Evolutionary conservation across 2,797 vertebrate genomes (phyloP), one percentile per base, ranked within the genome.

Genomic region (Molossus alvarezi): DNA sequence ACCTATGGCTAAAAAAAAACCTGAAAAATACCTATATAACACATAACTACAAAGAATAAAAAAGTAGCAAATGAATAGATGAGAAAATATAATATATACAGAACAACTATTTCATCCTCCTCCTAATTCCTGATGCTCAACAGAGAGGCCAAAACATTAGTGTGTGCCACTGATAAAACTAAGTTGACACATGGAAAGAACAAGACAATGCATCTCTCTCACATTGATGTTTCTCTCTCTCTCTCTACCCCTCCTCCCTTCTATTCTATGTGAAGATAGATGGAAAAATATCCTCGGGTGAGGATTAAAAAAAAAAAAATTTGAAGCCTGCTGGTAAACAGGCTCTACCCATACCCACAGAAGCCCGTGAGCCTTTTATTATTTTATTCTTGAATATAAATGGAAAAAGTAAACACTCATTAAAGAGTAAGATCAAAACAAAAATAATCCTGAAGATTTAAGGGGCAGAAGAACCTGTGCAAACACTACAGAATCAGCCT

Each of bases 381-480:
- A 71, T 88, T 82, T 86, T 53, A 81, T 79, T 95, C 29, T 77
- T 87, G 37, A 96, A 81, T 88, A 75, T 64, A 27, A 73, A 81
- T 55, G 13, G 6, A 60, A 91, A 77, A 21, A 33, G 67, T 69
- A 48, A 88, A 7, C 33, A 84, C 76, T 2, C 11, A 95, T 58
- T 88, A 69, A 89, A 82, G 27, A 75, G 21, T n/a, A 75, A 48
- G n/a, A 75, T 83, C n/a, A 91, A 86, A 41, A 60, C 64, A 77
- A 79, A 88, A 91, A 85, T 48, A 77, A 92, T 67, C 14, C 80
- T 65, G 18, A 89, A 60, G 29, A 95, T 58, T 72, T 91, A 64
- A 93, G 41, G 9, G 76, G 91, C 11, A 93, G 51, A 81, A 80
- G 29, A 69, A 27, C 23, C 27, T 53, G 13, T 67, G 20, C 9